phyloP scores from a whole-genome alignment of 35 echinoderm and acorn worm species.

The Ptychodera flava region DNA sequence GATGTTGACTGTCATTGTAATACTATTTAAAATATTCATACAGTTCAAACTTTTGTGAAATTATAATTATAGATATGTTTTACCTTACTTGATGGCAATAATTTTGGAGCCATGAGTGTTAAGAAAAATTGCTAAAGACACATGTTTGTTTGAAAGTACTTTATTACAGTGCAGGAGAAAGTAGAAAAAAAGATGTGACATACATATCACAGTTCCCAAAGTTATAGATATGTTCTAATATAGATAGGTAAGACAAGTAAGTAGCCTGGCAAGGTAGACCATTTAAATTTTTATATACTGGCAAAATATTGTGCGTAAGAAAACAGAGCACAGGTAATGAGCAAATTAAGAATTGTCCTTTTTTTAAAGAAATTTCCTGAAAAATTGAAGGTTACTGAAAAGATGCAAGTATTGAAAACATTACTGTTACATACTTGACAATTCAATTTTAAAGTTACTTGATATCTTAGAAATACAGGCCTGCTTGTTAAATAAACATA shows the following conservation, averaged over 20 bases:
- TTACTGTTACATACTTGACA: not conserved
- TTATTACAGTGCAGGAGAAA: not conserved
- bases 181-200: no score
- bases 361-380: not conserved
- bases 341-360: no score
- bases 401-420: not conserved
- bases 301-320: no score
- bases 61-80: no score
- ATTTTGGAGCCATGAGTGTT: not conserved
- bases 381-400: not conserved
- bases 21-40: no score
- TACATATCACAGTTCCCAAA: not conserved
- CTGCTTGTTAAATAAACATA: not conserved
- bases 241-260: no score
- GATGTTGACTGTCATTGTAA: no score
- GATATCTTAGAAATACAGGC: not conserved
- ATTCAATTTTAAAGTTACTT: not conserved
- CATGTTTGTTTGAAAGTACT: not conserved
- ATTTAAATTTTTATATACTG: no score
- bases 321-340: no score
- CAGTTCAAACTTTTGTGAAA: no score
- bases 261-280: no score
- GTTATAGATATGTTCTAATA: not conserved
- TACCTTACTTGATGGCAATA: no score
- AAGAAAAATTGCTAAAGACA: not conserved